Percentiles rank a stretch among this genome's conserved stretches.
Evolutionary conservation across 2,797 vertebrate genomes (phyloP).

Genomic region (Falco peregrinus): DNA sequence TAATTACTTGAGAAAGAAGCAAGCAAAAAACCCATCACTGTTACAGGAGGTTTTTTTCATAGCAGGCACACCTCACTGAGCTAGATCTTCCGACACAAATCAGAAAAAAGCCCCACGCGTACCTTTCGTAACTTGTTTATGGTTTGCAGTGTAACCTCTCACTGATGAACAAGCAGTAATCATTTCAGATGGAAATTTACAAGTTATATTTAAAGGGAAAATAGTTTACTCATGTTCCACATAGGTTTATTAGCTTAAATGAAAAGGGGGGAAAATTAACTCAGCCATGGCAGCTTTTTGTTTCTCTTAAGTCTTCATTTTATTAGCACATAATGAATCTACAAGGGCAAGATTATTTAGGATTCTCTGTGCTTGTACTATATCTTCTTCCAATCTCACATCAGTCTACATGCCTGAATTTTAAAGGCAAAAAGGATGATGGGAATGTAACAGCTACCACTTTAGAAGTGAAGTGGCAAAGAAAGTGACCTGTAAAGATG

Average conservation of each 20-base stretch:
- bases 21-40: not conserved
- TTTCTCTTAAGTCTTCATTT: not conserved
- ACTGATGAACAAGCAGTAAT: not conserved
- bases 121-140: not conserved
- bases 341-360: not conserved
- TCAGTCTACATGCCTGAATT: not conserved
- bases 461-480: not conserved
- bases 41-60: not conserved
- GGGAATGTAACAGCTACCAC: not conserved
- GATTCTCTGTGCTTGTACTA: not conserved
- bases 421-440: not conserved
- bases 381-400: not conserved
- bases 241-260: not conserved
- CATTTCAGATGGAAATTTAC: not conserved
- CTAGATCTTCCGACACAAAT: not conserved
- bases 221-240: not conserved
- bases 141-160: not conserved
- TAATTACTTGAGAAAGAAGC: not conserved
- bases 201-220: not conserved
- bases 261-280: not conserved
- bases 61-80: not conserved
- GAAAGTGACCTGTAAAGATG: not conserved
- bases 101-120: not conserved
- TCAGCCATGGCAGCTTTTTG: not conserved
- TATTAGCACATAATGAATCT: not conserved